Conservation (phyloP, 2,888 invertebrate species). For the Prosapia bicincta region DNA sequence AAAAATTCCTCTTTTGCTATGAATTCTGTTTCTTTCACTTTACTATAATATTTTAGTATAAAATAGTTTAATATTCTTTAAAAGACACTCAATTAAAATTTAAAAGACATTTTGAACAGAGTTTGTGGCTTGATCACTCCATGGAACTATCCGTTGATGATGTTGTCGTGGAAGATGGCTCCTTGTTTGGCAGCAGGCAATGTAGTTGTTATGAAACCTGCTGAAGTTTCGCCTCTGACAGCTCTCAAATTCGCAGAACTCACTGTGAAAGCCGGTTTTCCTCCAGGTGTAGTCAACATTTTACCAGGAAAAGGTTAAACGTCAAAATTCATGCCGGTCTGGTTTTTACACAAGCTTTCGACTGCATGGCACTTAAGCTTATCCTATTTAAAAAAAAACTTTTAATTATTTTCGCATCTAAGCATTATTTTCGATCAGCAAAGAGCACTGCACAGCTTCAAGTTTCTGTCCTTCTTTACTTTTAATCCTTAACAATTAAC, state of each 20-base stretch:
- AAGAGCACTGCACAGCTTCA: background rate
- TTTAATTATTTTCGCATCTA: background rate
- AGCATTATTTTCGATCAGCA: background rate
- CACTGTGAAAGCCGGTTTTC: constrained; percentile 85
- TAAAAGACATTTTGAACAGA: constrained; percentile 46
- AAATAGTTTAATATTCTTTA: background rate
- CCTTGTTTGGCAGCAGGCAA: constrained; percentile 96
- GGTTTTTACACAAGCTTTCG: background rate
- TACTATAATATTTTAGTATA: background rate
- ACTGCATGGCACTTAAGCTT: background rate
- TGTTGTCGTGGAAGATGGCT: constrained; percentile 98
- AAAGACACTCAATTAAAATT: background rate
- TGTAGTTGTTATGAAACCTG: constrained; percentile 94
- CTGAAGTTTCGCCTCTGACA: constrained; percentile 86
- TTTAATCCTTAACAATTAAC: background rate
- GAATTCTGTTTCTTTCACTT: background rate
- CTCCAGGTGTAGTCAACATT: constrained; percentile 92
- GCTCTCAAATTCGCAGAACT: constrained; percentile 95
- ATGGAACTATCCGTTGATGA: constrained; percentile 99
- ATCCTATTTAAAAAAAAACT: background rate
- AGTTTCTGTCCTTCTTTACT: background rate
- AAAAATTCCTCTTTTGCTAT: too few relatives aligned
- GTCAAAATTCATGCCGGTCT: background rate
- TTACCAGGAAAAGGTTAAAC: constrained; percentile 70
- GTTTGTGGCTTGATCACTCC: constrained; percentile 92